Conservation (phyloP, 2,888 invertebrate species). For the Heliconius hortense region DNA sequence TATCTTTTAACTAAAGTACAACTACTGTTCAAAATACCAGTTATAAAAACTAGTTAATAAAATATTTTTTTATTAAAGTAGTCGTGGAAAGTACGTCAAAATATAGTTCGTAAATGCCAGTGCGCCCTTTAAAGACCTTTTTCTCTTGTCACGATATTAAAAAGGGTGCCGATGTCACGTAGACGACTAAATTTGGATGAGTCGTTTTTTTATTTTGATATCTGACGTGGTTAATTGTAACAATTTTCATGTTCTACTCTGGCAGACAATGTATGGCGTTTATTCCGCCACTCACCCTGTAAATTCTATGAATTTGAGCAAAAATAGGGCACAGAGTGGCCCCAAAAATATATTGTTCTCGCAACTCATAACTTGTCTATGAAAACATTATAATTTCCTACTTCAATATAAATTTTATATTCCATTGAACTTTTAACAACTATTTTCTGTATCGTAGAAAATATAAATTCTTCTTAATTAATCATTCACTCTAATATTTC, state of each 20-base stretch:
- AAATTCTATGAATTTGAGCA: background rate
- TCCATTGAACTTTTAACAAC: background rate
- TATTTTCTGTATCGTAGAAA: background rate
- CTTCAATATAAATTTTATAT: background rate
- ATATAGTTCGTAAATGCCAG: conserved; percentile 44
- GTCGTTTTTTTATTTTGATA: conserved; percentile 14
- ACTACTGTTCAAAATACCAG: too few relatives aligned
- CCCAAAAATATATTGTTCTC: too few relatives aligned
- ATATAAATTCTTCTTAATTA: conserved; percentile 3
- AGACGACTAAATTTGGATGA: conserved; percentile 27
- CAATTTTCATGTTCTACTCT: background rate
- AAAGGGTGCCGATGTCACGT: conserved; percentile 41
- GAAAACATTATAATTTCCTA: background rate
- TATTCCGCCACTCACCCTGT: background rate
- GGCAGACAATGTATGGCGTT: background rate
- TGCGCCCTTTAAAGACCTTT: conserved; percentile 39
- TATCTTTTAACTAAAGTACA: too few relatives aligned
- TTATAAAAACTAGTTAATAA: background rate
- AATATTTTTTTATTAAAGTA: conserved; percentile 19
- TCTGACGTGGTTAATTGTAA: background rate
- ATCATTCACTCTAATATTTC: conserved; percentile 1
- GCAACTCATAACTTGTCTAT: too few relatives aligned
- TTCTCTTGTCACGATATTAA: conserved; percentile 44
- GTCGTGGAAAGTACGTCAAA: conserved; percentile 6
- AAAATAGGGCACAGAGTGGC: background rate